phyloP scores from a whole-genome alignment of 1,140 invertebrate species.

The Spodoptera frugiperda region DNA sequence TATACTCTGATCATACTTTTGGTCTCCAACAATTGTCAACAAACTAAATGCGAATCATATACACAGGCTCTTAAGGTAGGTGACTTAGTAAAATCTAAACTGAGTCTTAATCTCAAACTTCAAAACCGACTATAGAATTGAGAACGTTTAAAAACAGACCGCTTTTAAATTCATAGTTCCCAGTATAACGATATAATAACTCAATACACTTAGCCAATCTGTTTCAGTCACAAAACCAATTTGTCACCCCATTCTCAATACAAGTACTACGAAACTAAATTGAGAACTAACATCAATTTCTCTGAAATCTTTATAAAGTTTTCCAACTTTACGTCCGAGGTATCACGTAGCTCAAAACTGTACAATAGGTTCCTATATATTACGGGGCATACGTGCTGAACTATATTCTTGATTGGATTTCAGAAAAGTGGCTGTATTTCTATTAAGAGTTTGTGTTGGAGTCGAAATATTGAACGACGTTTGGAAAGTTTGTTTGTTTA shows the following conservation, averaged over 20 bases:
- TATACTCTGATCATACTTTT: too few relatives aligned
- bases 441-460: not conserved
- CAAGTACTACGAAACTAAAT: conserved; percentile 29
- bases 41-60: too few relatives aligned
- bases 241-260: conserved; percentile 20
- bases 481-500: too few relatives aligned
- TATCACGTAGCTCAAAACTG: conserved; percentile 25
- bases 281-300: conserved; percentile 40
- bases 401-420: conserved; percentile 3
- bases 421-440: not conserved
- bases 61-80: too few relatives aligned
- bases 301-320: conserved; percentile 38
- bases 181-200: not conserved
- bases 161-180: too few relatives aligned
- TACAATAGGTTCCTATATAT: conserved; percentile 27
- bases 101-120: too few relatives aligned
- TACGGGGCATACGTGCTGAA: not conserved
- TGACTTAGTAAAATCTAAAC: too few relatives aligned
- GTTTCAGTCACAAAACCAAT: conserved; percentile 15
- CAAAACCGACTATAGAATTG: too few relatives aligned
- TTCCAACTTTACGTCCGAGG: conserved; percentile 15
- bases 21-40: too few relatives aligned
- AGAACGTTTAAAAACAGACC: too few relatives aligned
- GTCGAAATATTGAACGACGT: not conserved
- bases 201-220: not conserved